These are phyloP conservation scores for Seira ritae DNA, from an alignment of 2,888 invertebrate species.

Conservation along the genomic window DNA sequence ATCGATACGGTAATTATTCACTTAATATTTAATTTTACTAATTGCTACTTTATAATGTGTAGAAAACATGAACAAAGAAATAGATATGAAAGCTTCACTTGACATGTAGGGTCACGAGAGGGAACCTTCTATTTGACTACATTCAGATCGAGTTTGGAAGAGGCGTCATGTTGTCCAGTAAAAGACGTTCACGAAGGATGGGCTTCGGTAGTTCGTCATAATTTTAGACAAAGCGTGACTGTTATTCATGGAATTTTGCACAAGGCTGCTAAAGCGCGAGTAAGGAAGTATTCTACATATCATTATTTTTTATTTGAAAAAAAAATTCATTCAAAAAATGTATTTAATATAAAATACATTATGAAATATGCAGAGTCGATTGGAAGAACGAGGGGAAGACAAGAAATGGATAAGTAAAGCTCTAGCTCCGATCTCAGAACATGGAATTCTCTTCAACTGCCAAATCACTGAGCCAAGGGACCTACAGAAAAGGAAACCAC, in stretches of 20 bases:
- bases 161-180: slow-evolving; percentile 62
- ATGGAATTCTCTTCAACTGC: slow-evolving; percentile 71
- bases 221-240: slow-evolving; percentile 66
- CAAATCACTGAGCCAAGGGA: slow-evolving; percentile 63
- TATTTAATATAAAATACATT: background rate
- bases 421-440: slow-evolving; percentile 70
- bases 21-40: background rate
- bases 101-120: slow-evolving; percentile 67
- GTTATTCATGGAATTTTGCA: slow-evolving; percentile 69
- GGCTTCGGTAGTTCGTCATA: slow-evolving; percentile 64
- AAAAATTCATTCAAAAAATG: no score
- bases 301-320: background rate
- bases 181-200: slow-evolving; percentile 52
- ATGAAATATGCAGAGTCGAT: slow-evolving; percentile 54
- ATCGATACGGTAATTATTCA: slow-evolving; percentile 34
- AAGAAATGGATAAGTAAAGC: slow-evolving; percentile 71
- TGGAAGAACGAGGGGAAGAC: slow-evolving; percentile 65
- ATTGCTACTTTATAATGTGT: no score
- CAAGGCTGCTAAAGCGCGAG: slow-evolving; percentile 69
- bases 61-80: background rate
- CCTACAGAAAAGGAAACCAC: slow-evolving; percentile 66
- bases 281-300: slow-evolving; percentile 33
- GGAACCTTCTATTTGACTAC: slow-evolving; percentile 69
- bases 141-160: slow-evolving; percentile 71
- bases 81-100: background rate